Base-by-base conservation (phyloP, 2,888 invertebrate species). In the Lysandra coridon region DNA sequence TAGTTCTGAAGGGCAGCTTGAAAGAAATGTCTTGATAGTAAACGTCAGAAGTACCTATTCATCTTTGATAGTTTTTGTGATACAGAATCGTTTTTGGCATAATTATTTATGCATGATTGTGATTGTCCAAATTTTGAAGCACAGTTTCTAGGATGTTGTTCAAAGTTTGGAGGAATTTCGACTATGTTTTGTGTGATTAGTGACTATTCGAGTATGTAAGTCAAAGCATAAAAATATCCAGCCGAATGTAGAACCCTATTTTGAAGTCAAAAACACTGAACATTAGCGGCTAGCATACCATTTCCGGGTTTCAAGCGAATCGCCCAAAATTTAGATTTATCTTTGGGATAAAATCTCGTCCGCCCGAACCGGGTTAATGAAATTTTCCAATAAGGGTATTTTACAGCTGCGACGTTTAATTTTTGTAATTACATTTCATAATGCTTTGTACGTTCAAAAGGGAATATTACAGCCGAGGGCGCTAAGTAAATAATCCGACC, bases 301-400 rank as follows among this genome's bases (percentile, higher is more conserved):
- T 64, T 30, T 64, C 23, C 64, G 30, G 30, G 3, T 64, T 30
- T 64, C 64, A 1, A 64, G 30, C 30, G 23, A 64, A 64, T 30
- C 12, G 64, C 64, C 64, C 30, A 30, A 64, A 64, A 64, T 64
- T 64, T 64, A 30, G 64, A 64, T 64, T 64, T 64, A 64, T 30
- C 64, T 64, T 23, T 64, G 64, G 64, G 64, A 64, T 30, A 64
- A 64, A 64, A 64, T 64, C 64, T 64, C 64, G 64, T 64, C 4
- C 64, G 30, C 23, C 64, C 64, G 64, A 7, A 23, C 64, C 4
- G 23, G 12, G 64, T 64, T 64, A 64, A 64, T 64, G 30, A 64
- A 30, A 64, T 30, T 64, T 64, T 64, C 64, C 30, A 64, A 64
- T 62, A 62, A 7, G 62, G 62, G 62, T 62, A 62, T 30, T 64